Conservation (phyloP, 2,888 invertebrate species). For the Lepidocyrtoides sp. region DNA sequence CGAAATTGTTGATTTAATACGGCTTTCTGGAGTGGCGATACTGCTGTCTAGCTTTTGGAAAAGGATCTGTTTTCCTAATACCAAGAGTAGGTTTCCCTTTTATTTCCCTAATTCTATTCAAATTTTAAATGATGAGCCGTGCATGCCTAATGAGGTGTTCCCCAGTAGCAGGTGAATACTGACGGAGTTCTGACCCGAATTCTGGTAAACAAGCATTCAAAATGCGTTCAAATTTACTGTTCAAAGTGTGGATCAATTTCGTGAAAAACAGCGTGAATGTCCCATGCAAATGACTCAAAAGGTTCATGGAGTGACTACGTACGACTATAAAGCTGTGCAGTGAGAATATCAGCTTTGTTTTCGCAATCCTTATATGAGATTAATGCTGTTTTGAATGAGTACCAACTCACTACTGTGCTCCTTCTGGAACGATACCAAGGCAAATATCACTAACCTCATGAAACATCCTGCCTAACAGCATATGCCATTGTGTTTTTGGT, state of each 20-base stretch:
- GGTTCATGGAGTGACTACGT: slow-evolving; percentile 39
- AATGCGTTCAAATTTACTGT: slow-evolving; percentile 10
- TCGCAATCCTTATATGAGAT: slow-evolving; percentile 19
- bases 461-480: slow-evolving; percentile 4
- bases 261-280: background rate
- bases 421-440: slow-evolving; percentile 41
- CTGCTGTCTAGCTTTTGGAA: background rate
- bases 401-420: background rate
- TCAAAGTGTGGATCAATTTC: background rate
- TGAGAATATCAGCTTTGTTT: background rate
- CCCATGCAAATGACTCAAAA: slow-evolving; percentile 65
- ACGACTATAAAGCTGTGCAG: background rate
- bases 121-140: background rate
- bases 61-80: background rate
- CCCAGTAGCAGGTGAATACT: background rate
- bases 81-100: background rate
- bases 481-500: slow-evolving; percentile 24
- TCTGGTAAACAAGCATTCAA: slow-evolving; percentile 61
- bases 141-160: slow-evolving; percentile 4
- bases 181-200: background rate
- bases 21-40: background rate
- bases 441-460: background rate
- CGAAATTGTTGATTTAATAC: background rate
- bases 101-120: background rate
- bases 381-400: background rate